These are phyloP conservation scores for Zeugodacus cucurbitae DNA, from an alignment of 1,140 invertebrate species.

Conservation along the genomic window DNA sequence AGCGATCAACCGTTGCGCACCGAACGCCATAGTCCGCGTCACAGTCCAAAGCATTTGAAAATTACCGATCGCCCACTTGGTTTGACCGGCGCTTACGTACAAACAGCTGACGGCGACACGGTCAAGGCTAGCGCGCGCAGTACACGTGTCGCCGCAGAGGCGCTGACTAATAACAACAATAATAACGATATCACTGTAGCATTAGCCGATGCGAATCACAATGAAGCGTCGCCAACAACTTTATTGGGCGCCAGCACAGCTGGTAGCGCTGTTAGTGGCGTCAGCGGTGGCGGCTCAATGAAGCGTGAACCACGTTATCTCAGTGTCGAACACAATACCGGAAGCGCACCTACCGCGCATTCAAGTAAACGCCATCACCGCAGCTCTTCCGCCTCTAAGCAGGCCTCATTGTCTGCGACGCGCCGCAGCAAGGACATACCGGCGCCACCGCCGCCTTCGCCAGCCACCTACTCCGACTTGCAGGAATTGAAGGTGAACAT, in stretches of 20 bases:
- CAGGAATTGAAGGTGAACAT: constrained; percentile 61
- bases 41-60: constrained; percentile 40
- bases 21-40: background rate
- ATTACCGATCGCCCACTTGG: constrained; percentile 28
- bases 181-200: background rate
- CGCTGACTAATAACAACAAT: background rate
- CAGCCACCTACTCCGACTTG: constrained; percentile 60
- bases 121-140: background rate
- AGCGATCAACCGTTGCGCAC: background rate
- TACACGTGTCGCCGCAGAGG: background rate
- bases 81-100: background rate
- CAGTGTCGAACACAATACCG: background rate
- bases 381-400: constrained; percentile 44
- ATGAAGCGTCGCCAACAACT: too few relatives aligned
- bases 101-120: background rate
- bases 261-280: background rate
- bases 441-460: constrained; percentile 59
- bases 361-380: constrained; percentile 44
- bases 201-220: background rate
- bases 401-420: background rate
- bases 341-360: background rate
- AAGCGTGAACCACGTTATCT: constrained; percentile 34
- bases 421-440: constrained; percentile 56
- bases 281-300: background rate
- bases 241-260: background rate